phyloP scores from a whole-genome alignment of 2,797 vertebrate species.

The Capromys pilorides region DNA sequence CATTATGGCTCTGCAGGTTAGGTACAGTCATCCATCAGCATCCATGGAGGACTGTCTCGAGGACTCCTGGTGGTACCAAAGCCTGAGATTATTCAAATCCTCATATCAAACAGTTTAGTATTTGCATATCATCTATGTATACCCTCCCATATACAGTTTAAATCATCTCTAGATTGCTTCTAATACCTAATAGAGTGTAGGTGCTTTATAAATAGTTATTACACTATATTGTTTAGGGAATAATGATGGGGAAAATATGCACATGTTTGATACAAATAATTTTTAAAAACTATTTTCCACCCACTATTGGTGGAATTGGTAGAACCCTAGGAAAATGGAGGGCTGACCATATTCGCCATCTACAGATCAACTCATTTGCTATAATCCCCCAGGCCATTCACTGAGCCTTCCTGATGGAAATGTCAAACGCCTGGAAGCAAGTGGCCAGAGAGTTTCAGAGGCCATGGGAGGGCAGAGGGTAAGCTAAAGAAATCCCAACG shows the following conservation, averaged over 20 bases:
- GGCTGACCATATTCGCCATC: rapidly evolving
- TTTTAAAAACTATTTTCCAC: neutral
- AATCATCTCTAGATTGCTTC: neutral
- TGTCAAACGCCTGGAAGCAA: neutral
- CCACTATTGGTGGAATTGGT: neutral
- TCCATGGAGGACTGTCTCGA: neutral
- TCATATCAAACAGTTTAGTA: neutral
- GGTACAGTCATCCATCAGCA: neutral
- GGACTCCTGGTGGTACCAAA: too few relatives aligned
- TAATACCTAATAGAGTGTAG: neutral
- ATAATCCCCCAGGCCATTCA: rapidly evolving
- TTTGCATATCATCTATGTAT: neutral
- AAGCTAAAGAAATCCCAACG: rapidly evolving
- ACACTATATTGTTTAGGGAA: neutral
- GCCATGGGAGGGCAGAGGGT: neutral
- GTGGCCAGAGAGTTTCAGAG: neutral
- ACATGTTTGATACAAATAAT: neutral
- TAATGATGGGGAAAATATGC: neutral
- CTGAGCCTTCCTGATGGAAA: too few relatives aligned
- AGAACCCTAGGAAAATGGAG: neutral
- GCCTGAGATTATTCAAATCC: neutral
- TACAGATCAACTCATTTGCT: too few relatives aligned
- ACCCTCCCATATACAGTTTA: neutral
- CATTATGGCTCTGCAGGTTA: rapidly evolving
- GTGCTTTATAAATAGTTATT: neutral